These are phyloP conservation scores for Drosophila dunni DNA, from an alignment of 1,140 invertebrate species.

Conservation along the genomic window DNA sequence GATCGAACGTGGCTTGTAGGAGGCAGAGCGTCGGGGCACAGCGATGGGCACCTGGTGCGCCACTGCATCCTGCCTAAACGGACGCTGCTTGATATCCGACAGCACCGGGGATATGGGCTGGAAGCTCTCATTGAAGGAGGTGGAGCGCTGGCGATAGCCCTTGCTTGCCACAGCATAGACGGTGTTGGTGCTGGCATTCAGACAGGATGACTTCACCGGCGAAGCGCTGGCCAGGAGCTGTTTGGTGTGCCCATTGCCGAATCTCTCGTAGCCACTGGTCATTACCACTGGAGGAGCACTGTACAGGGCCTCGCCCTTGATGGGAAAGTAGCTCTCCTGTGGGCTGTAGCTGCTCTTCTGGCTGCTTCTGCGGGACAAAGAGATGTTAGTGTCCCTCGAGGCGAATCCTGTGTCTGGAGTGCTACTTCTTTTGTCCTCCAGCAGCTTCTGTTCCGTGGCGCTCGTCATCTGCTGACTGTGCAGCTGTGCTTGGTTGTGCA, in stretches of 20 bases:
- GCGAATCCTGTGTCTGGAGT: conserved; percentile 84
- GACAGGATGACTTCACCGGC: conserved; percentile 66
- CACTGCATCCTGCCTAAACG: conserved; percentile 42
- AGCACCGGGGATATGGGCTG: conserved; percentile 80
- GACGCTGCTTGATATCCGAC: conserved; percentile 48
- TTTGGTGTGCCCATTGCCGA: conserved; percentile 65
- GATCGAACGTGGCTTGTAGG: conserved; percentile 84
- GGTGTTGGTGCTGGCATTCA: conserved; percentile 66
- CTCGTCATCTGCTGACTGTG: conserved; percentile 36
- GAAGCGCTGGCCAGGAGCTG: conserved; percentile 73
- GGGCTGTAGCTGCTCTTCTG: conserved; percentile 84
- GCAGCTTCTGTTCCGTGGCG: conserved; percentile 53
- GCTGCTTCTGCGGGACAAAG: conserved; percentile 79
- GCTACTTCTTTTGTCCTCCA: conserved; percentile 79
- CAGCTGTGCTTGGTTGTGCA: conserved; percentile 76
- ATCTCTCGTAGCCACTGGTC: conserved; percentile 64
- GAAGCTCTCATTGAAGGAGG: conserved; percentile 84
- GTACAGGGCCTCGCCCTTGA: conserved; percentile 65
- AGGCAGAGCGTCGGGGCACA: conserved; percentile 58
- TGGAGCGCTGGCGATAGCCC: conserved; percentile 77
- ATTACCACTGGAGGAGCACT: conserved; percentile 62
- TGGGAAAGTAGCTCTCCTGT: conserved; percentile 79
- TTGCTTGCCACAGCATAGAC: conserved; percentile 61
- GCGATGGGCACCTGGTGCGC: conserved; percentile 18
- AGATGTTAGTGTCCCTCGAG: conserved; percentile 81